These are phyloP conservation scores for Halocynthia aurantium DNA, from an alignment of 23 tunicate genomes.

Conservation along the genomic window DNA sequence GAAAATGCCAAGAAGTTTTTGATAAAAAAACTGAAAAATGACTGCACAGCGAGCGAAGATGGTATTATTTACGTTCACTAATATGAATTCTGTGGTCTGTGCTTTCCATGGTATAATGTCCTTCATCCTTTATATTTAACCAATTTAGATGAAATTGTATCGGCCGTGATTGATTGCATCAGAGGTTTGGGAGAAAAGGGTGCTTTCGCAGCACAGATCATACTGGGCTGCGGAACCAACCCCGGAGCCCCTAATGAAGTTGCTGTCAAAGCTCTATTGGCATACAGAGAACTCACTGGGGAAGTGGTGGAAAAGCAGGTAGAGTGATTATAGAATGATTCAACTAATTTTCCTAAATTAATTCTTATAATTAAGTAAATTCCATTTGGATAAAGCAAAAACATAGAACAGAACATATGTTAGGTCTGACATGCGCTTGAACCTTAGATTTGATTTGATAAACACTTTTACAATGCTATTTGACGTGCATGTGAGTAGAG, in stretches of 20 bases:
- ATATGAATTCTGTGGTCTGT: not conserved
- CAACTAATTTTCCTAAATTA: too few relatives aligned
- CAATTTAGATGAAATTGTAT: conserved; percentile 3
- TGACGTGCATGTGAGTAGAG: too few relatives aligned
- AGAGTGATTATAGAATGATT: too few relatives aligned
- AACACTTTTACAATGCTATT: too few relatives aligned
- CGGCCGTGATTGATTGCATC: conserved; percentile 2
- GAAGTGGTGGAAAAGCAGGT: not conserved
- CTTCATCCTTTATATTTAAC: not conserved
- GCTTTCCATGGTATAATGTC: not conserved
- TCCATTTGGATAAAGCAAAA: too few relatives aligned
- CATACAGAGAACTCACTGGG: conserved; percentile 3
- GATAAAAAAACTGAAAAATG: conserved; percentile 2
- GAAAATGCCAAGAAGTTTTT: conserved; percentile 9
- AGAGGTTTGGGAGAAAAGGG: conserved; percentile 16
- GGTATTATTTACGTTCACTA: not conserved
- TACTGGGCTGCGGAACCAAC: not conserved
- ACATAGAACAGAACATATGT: too few relatives aligned
- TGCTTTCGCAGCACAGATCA: not conserved
- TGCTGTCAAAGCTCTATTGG: conserved; percentile 6
- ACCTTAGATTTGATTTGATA: too few relatives aligned
- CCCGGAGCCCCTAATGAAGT: conserved; percentile 1
- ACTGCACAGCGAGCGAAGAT: conserved; percentile 1
- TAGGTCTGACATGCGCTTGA: too few relatives aligned
- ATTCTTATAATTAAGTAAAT: too few relatives aligned